These are phyloP conservation scores for Cynopterus sphinx DNA, from an alignment of 2,797 vertebrate genomes.

Conservation along the genomic window DNA sequence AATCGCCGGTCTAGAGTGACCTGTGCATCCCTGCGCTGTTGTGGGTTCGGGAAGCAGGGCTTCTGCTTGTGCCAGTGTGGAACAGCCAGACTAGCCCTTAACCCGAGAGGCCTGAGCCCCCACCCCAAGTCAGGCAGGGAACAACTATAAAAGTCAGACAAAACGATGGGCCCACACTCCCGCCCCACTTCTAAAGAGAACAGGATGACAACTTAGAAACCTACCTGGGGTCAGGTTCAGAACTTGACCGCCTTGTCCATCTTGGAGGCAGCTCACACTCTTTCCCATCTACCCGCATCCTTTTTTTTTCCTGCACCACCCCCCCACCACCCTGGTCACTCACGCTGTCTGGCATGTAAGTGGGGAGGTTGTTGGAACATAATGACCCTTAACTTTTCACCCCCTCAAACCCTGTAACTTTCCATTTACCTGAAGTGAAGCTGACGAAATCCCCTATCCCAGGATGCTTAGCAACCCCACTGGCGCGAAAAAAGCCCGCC, in stretches of 20 bases:
- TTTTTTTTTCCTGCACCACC: not conserved
- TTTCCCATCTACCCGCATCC: not conserved
- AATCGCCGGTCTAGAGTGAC: no score
- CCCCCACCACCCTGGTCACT: no score
- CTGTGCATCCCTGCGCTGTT: not conserved
- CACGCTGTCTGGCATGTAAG: not conserved
- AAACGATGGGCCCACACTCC: not conserved
- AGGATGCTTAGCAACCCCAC: no score
- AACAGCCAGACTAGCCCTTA: not conserved
- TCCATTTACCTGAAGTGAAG: no score
- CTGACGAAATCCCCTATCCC: no score
- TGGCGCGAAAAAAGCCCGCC: no score
- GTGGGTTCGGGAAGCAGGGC: not conserved
- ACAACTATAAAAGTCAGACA: not conserved
- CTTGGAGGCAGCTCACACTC: not conserved
- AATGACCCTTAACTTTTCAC: no score
- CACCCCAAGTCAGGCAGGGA: not conserved
- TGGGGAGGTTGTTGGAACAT: no score
- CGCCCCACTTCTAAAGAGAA: not conserved
- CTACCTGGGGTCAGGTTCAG: not conserved
- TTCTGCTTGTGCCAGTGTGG: not conserved
- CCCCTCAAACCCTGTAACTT: no score
- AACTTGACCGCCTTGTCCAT: not conserved
- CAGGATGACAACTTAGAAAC: not conserved
- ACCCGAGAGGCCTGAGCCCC: accelerated